phyloP scores from a whole-genome alignment of 92 coral and sea anemone species.

The Montipora capitata region DNA sequence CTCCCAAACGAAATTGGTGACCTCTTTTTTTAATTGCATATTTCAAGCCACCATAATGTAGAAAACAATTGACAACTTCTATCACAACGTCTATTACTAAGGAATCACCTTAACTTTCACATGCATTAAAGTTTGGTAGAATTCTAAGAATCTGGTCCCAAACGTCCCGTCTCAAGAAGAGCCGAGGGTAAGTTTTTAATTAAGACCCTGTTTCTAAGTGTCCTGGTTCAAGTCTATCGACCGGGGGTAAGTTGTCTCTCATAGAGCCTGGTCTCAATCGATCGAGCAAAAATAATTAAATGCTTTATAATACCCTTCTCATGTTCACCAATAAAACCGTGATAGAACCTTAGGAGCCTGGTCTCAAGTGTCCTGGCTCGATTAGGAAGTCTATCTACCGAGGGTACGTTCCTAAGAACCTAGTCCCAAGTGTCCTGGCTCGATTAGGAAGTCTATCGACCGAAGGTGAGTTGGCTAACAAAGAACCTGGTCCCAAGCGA shows the following conservation, averaged over 20 bases:
- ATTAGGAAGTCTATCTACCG: too few species aligned
- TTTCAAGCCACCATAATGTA: too few species aligned
- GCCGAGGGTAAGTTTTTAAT: background rate
- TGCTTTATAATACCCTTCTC: background rate
- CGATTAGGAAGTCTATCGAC: background rate
- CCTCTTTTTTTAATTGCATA: too few species aligned
- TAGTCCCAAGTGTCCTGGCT: too few species aligned
- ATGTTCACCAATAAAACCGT: background rate
- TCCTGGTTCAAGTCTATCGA: too few species aligned
- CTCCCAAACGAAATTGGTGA: too few species aligned
- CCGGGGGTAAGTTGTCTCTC: constrained; percentile 23
- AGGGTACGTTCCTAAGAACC: too few species aligned
- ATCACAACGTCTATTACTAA: too few species aligned
- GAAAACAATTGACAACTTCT: too few species aligned
- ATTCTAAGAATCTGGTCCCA: too few species aligned
- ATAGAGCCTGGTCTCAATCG: background rate
- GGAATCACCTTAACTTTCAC: background rate
- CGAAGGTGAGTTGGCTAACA: background rate
- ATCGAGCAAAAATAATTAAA: background rate
- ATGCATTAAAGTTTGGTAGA: background rate
- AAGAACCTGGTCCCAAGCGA: constrained; percentile 22
- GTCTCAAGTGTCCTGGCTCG: too few species aligned
- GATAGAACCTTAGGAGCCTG: background rate
- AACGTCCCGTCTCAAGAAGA: background rate
- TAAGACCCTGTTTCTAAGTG: constrained; percentile 15